Conservation (phyloP, 2,888 invertebrate species). For the Carterocephalus palaemon region DNA sequence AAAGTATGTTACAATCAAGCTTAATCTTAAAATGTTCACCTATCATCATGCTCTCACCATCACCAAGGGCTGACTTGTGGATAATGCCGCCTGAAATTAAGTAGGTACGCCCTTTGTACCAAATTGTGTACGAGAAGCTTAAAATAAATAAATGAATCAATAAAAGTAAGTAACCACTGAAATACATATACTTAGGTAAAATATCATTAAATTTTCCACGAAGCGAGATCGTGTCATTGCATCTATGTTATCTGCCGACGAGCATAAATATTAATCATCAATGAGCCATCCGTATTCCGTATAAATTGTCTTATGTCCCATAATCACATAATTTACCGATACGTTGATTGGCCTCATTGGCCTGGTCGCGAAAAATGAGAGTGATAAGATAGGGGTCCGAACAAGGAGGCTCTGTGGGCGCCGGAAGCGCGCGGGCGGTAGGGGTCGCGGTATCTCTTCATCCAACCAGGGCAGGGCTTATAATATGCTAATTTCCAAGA, state of each 20-base stretch:
- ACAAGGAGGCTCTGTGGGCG: constrained; percentile 61
- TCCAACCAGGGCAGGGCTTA: constrained; percentile 23
- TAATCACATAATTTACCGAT: constrained; percentile 58
- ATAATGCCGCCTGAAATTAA: no score
- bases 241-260: constrained; percentile 24
- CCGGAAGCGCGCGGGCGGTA: constrained; percentile 40
- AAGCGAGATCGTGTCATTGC: constrained; percentile 17
- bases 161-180: no score
- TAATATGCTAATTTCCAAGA: constrained; percentile 29
- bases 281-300: constrained; percentile 43
- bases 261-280: constrained; percentile 32
- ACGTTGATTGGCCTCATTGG: constrained; percentile 64
- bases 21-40: no score
- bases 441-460: constrained; percentile 45
- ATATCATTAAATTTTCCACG: constrained; percentile 15
- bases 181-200: no score
- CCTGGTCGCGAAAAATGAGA: constrained; percentile 68
- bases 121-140: no score
- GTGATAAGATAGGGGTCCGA: constrained; percentile 67
- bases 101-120: no score
- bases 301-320: constrained; percentile 46
- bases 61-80: no score
- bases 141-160: background rate
- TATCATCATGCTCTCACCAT: no score
- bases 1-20: no score